Evolutionary conservation across 1,140 invertebrate species (phyloP).

Genomic region (Microplitis demolitor): DNA sequence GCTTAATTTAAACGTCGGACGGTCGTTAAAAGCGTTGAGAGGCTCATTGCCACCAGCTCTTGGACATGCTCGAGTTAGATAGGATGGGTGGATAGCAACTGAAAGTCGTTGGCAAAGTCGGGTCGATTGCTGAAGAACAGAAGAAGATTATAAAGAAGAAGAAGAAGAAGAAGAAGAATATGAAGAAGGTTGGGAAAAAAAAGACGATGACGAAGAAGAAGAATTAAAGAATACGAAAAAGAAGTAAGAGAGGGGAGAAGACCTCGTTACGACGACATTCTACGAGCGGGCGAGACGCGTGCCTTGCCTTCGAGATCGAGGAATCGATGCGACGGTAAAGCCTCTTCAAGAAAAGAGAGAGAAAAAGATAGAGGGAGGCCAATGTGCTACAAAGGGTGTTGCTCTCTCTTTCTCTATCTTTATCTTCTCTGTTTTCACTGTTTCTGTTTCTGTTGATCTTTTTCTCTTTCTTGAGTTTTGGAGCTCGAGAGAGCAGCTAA

Average conservation of each 20-base stretch:
- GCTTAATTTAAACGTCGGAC: too few relatives aligned
- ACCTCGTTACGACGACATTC: constrained; percentile 61
- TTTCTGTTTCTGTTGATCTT: too few relatives aligned
- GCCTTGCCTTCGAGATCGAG: constrained; percentile 59
- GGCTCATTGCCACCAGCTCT: too few relatives aligned
- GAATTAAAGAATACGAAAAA: constrained; percentile 2
- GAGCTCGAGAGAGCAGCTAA: not conserved
- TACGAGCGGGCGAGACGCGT: constrained; percentile 54
- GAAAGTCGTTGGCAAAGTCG: too few relatives aligned
- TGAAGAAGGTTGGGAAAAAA: not conserved
- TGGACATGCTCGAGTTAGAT: too few relatives aligned
- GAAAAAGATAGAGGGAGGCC: constrained; percentile 4
- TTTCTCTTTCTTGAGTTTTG: not conserved
- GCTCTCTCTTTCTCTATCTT: not conserved
- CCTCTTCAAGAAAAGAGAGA: constrained; percentile 33
- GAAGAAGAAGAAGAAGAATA: not conserved
- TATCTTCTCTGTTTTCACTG: not conserved
- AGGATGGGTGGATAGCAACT: too few relatives aligned
- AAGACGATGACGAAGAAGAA: not conserved
- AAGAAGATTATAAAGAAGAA: not conserved
- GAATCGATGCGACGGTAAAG: constrained; percentile 42
- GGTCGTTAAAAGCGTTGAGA: too few relatives aligned
- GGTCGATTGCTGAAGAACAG: not conserved
- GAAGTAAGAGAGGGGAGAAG: constrained; percentile 31
- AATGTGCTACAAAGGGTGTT: not conserved